Base-by-base conservation (phyloP, 1,140 invertebrate genomes). In the Cydia strobilella region DNA sequence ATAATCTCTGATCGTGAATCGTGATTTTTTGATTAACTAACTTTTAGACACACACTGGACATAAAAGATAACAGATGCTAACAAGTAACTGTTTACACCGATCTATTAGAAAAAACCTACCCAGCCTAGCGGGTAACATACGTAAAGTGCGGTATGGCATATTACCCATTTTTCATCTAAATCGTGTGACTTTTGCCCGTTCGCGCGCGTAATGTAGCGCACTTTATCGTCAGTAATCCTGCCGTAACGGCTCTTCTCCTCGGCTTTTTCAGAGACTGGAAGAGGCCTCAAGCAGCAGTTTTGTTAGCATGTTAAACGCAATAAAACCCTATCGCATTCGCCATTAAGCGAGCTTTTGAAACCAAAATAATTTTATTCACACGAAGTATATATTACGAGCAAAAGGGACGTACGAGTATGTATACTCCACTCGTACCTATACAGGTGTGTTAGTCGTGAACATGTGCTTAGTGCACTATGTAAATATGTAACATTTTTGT, bases 201-300 rank as follows among this genome's bases (percentile, higher is more conserved):
- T 85, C 77, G 80, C 77, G 80, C 80, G 83, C 80, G 82, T 87
- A 88, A 86, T 86, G 85, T 82, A 76, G 75, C 83, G 76, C 82
- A 88, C 82, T 88, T 90, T 85, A 87, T 84, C 84, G 86, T 83
- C 82, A 81, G 84, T 87, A 87, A 88, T 88, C 86, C 82, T 69
- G 74, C 77, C 76, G 76, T 84, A 80, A 82, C 82, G 76, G 76
- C 75, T 79, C 72, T 71, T 74, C 65, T 79, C 74, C 65, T 79
- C 76, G 76, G 65, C 77, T 76, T 84, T 79, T 82, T 80, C 75
- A 75, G 77, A 76, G 73, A 74, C 77, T 79, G 74, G 27, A 75
- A 39, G 35, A 39, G 39, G 62, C 62, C 78, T 74, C 71, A 72
- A 75, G 75, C 54, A 48, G 74, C 51, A 82, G 77, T 80, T 79